Base-by-base conservation (phyloP, 2,888 invertebrate species). In the Acronicta psi region DNA sequence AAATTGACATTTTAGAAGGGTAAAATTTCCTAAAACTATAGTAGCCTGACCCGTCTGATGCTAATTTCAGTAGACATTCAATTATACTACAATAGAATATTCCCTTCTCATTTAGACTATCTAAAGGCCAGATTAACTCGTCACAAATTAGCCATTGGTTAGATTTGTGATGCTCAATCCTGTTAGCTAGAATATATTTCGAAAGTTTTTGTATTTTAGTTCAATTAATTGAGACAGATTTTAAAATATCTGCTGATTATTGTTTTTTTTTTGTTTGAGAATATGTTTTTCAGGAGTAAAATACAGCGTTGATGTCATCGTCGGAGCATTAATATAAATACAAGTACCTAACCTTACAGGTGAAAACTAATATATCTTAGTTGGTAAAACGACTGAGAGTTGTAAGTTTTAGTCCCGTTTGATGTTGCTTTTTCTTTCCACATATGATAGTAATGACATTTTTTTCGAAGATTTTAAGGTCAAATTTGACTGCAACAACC, bases 141-240 rank as follows among this genome's bases (percentile, higher is more conserved):
- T 59, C 50, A 54, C 58, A 65, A 73, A 73, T 73, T 54, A 59
- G 45, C 20, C 44, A 53, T 46, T 53, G 46, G 40, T 25, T 40
- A 42, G 47, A 59, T n/a, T 67, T 38, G 36, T 42, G 40, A 40
- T 59, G 16, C 38, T 25, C 34, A 44, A 50, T 72, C 51, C 16
- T 38, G 50, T 14, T 25, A 47, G 23, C 18, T 47, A 6, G n/a
- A 67, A 46, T 47, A 36, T 52, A 47, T 46, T 42, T 16, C 16
- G 23, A 66, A 46, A 50, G 11, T 29, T 29, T 29, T 11, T 51
- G 14, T 25, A 38, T 20, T 45, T 34, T 1, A 17, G 16, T 29
- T 29, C 2, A 29, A 1, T 1, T 10, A 25, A 25, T 5, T 36
- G 17, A 41, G 25, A 38, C 44, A 57, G 51, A 29, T 8, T 25